These are phyloP conservation scores for Trinorchestia longiramus DNA, from an alignment of 1,140 invertebrate genomes.

Conservation along the genomic window DNA sequence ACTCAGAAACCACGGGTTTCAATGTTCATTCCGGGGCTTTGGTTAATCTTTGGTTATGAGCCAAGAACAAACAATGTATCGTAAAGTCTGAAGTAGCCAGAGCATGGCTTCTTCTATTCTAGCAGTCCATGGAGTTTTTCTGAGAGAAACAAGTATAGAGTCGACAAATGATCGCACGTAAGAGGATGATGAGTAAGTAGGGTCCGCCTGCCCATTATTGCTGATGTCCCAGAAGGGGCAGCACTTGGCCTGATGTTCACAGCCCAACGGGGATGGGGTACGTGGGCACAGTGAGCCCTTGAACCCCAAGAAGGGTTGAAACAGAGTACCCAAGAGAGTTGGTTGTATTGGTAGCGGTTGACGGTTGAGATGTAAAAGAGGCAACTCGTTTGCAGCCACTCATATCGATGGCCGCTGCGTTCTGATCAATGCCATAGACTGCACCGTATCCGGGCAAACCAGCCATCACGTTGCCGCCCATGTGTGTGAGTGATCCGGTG, in stretches of 20 bases:
- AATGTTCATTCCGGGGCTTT: constrained; percentile 18
- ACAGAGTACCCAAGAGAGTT: constrained; percentile 67
- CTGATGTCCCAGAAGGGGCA: constrained; percentile 48
- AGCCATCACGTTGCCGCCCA: constrained; percentile 61
- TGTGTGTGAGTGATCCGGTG: constrained; percentile 61
- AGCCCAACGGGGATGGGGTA: constrained; percentile 67
- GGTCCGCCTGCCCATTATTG: constrained; percentile 56
- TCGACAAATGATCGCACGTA: constrained; percentile 8
- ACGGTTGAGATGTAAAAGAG: constrained; percentile 64
- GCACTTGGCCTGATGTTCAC: constrained; percentile 58
- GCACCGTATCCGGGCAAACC: constrained; percentile 66
- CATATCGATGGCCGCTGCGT: constrained; percentile 62
- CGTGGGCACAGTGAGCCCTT: constrained; percentile 66
- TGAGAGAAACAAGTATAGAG: constrained; percentile 18
- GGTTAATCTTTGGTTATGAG: constrained; percentile 44
- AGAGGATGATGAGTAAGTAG: background rate
- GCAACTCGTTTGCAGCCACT: constrained; percentile 66
- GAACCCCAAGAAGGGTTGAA: constrained; percentile 66
- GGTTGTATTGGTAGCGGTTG: constrained; percentile 64
- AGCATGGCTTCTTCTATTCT: background rate
- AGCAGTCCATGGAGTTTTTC: background rate
- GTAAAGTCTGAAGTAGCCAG: background rate
- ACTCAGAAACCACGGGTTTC: background rate
- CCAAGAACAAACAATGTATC: background rate
- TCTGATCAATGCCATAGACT: constrained; percentile 64